Conservation (phyloP, 2,113 vertebrate genomes). For the Nansenia antarctica region DNA sequence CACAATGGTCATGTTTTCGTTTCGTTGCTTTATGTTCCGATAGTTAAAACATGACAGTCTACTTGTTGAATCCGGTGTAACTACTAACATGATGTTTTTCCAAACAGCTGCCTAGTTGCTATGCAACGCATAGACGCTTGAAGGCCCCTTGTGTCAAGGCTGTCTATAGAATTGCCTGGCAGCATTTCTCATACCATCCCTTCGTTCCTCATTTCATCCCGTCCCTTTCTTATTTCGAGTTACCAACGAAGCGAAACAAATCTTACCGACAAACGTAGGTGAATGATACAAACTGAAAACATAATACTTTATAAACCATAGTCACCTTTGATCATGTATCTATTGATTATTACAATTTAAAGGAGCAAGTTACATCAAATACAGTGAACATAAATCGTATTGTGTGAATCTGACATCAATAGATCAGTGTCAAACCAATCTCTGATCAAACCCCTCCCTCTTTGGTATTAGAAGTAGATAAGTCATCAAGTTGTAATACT, state of each 20-base stretch:
- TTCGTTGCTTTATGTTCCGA: no score
- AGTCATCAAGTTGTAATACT: background rate
- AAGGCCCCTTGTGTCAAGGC: slow-evolving; percentile 32
- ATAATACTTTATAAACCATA: no score
- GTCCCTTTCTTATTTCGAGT: no score
- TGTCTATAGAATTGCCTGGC: slow-evolving; percentile 57
- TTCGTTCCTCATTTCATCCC: no score
- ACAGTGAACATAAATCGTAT: background rate
- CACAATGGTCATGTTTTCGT: no score
- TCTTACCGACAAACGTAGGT: no score
- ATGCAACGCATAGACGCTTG: slow-evolving; percentile 73
- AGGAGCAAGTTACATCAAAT: no score
- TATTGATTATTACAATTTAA: background rate
- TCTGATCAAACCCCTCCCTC: background rate
- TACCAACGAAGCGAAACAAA: no score
- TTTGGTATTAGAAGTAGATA: background rate
- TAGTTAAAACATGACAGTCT: no score
- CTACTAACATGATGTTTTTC: background rate
- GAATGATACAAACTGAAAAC: no score
- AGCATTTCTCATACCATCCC: no score
- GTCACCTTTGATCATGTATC: background rate
- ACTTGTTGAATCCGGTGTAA: background rate
- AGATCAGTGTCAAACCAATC: background rate
- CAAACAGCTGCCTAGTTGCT: slow-evolving; percentile 54
- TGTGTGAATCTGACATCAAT: no score